Evolutionary conservation across 2,113 vertebrate genomes (phyloP), one percentile per base, ranked within the genome.

Genomic region (Pseudopipra pipra): DNA sequence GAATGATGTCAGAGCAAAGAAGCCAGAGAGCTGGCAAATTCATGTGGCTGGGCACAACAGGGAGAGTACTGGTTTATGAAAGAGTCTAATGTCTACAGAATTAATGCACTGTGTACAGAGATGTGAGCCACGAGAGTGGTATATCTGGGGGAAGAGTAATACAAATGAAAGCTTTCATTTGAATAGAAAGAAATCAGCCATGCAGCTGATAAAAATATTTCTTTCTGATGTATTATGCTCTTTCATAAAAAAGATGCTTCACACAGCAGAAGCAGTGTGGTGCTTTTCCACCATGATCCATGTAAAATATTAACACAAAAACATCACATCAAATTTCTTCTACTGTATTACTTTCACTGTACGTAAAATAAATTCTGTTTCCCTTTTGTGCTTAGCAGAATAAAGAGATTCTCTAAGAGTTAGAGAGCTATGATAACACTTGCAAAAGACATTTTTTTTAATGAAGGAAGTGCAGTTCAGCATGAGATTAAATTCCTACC

Each of bases 171-270:
- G 21, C 35, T 76, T 95, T 71, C 51, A 23, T 92, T 81, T 51
- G 39, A 90, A 84, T 58, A 81, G 12, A 76, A 43, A 84, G 89
- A 70, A 94, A 58, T 28, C 6, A 8, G 10, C 14, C 33, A 66
- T 56, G 73, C 14, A 79, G 25, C 47, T 67, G 79, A 73, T 14
- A 93, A 51, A 83, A 96, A 85, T 92, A 88, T 67, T 87, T 94
- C 74, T 83, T 91, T 96, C 78, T 96, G 85, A 96, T 96, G 63
- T 91, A 96, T 91, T 88, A 96, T 95, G 55, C 67, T 84, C 55
- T 96, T 95, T 96, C 85, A 93, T 94, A 63, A 88, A 68, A 55
- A 51, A 87, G 71, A 33, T 59, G 23, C 51, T 91, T 85, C 90
- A 41, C 46, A 3, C 2, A 87, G 55, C 35, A 72, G 33, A 89